These are phyloP conservation scores for Xylota sylvarum DNA, from an alignment of 2,888 invertebrate species.

Conservation along the genomic window DNA sequence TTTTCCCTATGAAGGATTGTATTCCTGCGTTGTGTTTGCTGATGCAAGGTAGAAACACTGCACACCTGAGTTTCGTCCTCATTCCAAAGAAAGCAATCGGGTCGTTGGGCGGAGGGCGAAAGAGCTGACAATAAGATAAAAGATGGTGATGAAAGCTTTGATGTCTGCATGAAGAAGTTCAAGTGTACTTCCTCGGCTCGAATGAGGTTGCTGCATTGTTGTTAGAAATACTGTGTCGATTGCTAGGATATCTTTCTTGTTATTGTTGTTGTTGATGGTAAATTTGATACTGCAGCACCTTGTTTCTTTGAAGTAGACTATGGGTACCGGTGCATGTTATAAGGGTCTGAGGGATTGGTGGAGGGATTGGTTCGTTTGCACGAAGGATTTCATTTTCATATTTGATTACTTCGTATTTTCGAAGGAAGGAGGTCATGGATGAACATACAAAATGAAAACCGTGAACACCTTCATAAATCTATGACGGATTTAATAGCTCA, in stretches of 20 bases:
- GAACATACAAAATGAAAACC: not conserved
- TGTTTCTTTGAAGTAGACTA: not conserved
- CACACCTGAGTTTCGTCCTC: constrained; percentile 42
- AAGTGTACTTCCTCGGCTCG: constrained; percentile 32
- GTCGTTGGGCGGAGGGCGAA: not conserved
- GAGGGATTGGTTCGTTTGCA: constrained; percentile 32
- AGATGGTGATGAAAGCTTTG: constrained; percentile 23
- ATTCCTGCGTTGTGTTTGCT: constrained; percentile 13
- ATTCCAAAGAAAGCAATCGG: constrained; percentile 1
- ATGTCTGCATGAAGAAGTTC: constrained; percentile 48
- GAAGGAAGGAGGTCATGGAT: not conserved
- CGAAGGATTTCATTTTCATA: not conserved
- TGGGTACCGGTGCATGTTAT: constrained; percentile 11
- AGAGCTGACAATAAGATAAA: constrained; percentile 4
- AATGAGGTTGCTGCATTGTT: constrained; percentile 37
- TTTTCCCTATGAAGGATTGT: constrained; percentile 25
- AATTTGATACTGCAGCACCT: not conserved
- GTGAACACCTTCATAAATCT: not conserved
- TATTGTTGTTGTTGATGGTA: not conserved
- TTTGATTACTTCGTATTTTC: not conserved
- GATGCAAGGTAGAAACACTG: constrained; percentile 9
- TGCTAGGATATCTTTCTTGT: constrained; percentile 22
- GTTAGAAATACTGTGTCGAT: constrained; percentile 23
- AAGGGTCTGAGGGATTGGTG: constrained; percentile 29
- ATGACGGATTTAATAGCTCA: no score